Conservation (phyloP, 1,140 invertebrate genomes). For the Oryctes rhinoceros region DNA sequence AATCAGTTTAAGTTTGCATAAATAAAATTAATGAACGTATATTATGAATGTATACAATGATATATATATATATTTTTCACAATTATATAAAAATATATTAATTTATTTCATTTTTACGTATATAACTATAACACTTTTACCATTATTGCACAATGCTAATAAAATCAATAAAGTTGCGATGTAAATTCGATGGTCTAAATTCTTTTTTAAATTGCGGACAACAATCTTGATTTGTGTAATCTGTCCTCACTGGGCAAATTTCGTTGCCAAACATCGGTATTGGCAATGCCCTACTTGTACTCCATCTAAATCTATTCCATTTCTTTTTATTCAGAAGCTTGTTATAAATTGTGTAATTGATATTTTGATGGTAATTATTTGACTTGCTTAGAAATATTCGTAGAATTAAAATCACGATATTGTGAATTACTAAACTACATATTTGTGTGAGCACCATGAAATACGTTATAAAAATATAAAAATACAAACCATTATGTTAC, state of each 20-base stretch:
- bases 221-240: not conserved
- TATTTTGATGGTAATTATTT: too few relatives aligned
- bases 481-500: conserved; percentile 11
- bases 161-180: not conserved
- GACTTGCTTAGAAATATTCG: too few relatives aligned
- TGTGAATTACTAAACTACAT: not conserved
- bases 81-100: conserved; percentile 33
- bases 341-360: not conserved
- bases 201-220: not conserved
- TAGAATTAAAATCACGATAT: too few relatives aligned
- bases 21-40: conserved; percentile 16
- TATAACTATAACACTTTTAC: not conserved
- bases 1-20: not conserved
- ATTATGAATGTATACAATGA: conserved; percentile 26
- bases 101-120: not conserved
- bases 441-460: conserved; percentile 2
- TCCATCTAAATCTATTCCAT: not conserved
- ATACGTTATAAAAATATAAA: not conserved
- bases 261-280: not conserved
- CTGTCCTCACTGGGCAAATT: not conserved
- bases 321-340: not conserved
- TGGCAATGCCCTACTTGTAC: not conserved
- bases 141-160: conserved; percentile 28
- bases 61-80: not conserved
- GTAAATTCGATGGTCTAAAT: conserved; percentile 24